phyloP scores from a whole-genome alignment of 2,113 vertebrate genomes.

The Myotis lucifugus region DNA sequence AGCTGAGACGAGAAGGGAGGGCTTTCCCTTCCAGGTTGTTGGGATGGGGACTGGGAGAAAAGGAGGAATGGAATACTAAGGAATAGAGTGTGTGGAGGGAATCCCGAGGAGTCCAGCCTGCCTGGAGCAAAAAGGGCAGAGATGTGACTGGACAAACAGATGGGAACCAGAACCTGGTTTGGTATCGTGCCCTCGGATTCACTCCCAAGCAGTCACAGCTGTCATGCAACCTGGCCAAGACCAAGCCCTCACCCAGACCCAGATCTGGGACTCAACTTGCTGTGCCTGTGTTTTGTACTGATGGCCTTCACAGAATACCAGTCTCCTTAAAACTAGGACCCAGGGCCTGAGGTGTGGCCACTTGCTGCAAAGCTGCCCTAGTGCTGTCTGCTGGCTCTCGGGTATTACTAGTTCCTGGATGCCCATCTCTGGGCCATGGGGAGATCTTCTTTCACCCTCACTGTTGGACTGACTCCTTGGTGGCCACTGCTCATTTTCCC shows the following conservation, averaged over 20 bases:
- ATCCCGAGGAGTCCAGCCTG: background rate
- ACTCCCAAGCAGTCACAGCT: background rate
- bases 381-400: background rate
- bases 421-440: background rate
- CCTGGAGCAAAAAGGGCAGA: background rate
- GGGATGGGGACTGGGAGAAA: background rate
- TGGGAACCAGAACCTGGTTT: background rate
- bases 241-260: background rate
- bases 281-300: no score
- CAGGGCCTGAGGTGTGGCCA: background rate
- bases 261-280: background rate
- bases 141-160: background rate
- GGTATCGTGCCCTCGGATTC: background rate
- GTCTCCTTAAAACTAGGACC: background rate
- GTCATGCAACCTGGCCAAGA: background rate
- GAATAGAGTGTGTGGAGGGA: background rate
- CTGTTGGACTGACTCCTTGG: background rate
- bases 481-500: background rate
- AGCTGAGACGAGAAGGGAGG: background rate
- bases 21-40: background rate
- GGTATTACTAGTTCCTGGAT: background rate
- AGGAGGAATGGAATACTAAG: background rate
- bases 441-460: background rate
- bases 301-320: background rate
- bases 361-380: background rate